A percentile compares a stretch with the other conserved stretches of the same genome.
Evolutionary conservation across 2,888 invertebrate genomes (phyloP).

Genomic region (Leptopterna dolabrata): DNA sequence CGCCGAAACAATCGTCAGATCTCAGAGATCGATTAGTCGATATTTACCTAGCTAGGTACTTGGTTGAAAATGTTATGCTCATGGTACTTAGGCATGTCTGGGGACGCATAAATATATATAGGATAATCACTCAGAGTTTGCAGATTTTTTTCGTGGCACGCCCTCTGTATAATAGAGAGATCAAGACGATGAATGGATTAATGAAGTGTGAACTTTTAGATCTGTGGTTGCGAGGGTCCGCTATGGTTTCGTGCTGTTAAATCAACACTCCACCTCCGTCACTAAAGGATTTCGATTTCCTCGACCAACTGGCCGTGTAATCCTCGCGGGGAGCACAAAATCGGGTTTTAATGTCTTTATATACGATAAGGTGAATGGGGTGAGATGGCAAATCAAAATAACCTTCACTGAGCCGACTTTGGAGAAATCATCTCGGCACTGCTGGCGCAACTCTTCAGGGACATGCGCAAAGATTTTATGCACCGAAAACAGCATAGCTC

Average conservation of each 20-base stretch:
- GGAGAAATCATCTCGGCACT: not conserved
- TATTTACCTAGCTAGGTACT: too few species aligned
- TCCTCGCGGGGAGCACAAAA: conserved; percentile 26
- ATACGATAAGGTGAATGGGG: not conserved
- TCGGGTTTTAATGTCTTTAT: conserved; percentile 43
- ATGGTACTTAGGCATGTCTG: too few species aligned
- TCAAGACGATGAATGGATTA: not conserved
- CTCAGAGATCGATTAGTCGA: too few species aligned
- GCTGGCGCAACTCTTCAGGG: not conserved
- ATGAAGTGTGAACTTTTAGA: not conserved
- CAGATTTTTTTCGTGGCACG: too few species aligned
- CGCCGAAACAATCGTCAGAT: too few species aligned
- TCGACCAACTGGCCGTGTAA: conserved; percentile 28
- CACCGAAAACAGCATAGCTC: too few species aligned
- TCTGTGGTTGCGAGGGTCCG: not conserved
- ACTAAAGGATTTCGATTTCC: conserved; percentile 38
- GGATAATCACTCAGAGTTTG: too few species aligned
- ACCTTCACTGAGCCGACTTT: not conserved
- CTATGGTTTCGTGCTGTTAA: not conserved
- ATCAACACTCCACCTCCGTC: conserved; percentile 3
- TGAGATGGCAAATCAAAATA: not conserved
- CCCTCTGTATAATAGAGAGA: too few species aligned
- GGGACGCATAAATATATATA: too few species aligned
- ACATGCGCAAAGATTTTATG: not conserved
- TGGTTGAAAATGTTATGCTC: too few species aligned